Evolutionary conservation across 2,797 vertebrate genomes (phyloP).

Genomic region (Nasua narica): DNA sequence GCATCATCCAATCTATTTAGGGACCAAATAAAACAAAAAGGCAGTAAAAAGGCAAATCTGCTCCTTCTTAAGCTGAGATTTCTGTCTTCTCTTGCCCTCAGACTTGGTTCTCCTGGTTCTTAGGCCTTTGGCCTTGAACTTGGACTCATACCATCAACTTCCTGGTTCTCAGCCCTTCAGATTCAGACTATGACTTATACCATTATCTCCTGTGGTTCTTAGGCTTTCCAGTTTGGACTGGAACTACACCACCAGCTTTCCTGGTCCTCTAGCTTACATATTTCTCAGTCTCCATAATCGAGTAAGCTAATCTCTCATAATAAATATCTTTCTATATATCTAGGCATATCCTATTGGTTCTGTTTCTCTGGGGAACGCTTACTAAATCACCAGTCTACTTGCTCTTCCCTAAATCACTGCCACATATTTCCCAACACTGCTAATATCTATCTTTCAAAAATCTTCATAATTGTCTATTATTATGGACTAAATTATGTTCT

Average conservation of each 20-base stretch:
- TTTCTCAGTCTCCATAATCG: not conserved
- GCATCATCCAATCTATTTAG: too few species aligned
- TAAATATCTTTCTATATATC: not conserved
- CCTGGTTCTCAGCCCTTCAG: not conserved
- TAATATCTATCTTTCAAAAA: not conserved
- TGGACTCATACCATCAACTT: too few species aligned
- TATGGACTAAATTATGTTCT: not conserved
- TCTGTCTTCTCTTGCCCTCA: too few species aligned
- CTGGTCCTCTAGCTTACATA: not conserved
- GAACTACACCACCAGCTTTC: not conserved
- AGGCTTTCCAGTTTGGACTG: not conserved
- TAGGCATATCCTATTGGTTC: not conserved
- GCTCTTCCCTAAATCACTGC: not conserved
- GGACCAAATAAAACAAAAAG: too few species aligned
- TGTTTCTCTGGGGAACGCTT: not conserved
- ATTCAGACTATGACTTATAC: not conserved
- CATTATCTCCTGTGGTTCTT: not conserved
- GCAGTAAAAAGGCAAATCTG: too few species aligned
- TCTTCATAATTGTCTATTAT: not conserved
- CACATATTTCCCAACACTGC: not conserved
- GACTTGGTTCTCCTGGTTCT: too few species aligned
- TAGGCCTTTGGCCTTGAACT: too few species aligned
- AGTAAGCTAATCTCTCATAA: not conserved
- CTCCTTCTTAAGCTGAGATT: too few species aligned
- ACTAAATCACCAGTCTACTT: not conserved